Evolutionary conservation across 2,888 invertebrate genomes (phyloP).

Genomic region (Pseudanteris insignis): DNA sequence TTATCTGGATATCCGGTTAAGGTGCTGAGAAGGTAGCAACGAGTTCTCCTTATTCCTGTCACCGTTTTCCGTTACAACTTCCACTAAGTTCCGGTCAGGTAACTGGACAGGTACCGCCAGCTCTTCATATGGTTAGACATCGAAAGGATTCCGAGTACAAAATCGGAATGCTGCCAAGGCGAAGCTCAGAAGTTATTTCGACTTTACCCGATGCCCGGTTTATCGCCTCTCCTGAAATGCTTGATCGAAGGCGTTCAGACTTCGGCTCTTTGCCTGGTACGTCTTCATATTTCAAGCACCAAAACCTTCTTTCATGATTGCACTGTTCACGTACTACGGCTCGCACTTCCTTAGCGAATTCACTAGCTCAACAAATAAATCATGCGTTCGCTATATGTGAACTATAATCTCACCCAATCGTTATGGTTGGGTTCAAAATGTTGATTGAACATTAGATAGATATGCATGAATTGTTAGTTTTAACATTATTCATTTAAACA

Average conservation of each 20-base stretch:
- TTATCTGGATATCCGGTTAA: conserved; percentile 45
- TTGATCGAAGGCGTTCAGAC: conserved; percentile 55
- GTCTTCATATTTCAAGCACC: conserved; percentile 44
- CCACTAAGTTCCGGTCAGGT: conserved; percentile 57
- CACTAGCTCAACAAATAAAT: too few relatives aligned
- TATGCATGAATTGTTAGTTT: too few relatives aligned
- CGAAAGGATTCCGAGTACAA: conserved; percentile 56
- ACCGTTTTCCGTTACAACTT: conserved; percentile 57
- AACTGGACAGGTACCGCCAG: conserved; percentile 52
- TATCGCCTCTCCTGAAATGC: conserved; percentile 54
- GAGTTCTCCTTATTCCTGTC: conserved; percentile 54
- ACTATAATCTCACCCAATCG: too few relatives aligned
- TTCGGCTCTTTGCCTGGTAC: conserved; percentile 60
- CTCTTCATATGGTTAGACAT: conserved; percentile 52
- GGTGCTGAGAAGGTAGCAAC: conserved; percentile 57
- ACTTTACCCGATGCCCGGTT: conserved; percentile 52
- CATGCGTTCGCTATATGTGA: too few relatives aligned
- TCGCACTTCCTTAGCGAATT: conserved; percentile 11
- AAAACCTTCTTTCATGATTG: conserved; percentile 1
- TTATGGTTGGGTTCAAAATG: too few relatives aligned
- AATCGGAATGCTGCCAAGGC: conserved; percentile 50
- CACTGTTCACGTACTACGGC: conserved; percentile 21
- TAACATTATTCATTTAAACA: too few relatives aligned
- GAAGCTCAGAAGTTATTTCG: conserved; percentile 54
- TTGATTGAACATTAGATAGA: too few relatives aligned